Base-by-base conservation (phyloP, 2,113 vertebrate genomes). In the Hippocampus abdominalis region DNA sequence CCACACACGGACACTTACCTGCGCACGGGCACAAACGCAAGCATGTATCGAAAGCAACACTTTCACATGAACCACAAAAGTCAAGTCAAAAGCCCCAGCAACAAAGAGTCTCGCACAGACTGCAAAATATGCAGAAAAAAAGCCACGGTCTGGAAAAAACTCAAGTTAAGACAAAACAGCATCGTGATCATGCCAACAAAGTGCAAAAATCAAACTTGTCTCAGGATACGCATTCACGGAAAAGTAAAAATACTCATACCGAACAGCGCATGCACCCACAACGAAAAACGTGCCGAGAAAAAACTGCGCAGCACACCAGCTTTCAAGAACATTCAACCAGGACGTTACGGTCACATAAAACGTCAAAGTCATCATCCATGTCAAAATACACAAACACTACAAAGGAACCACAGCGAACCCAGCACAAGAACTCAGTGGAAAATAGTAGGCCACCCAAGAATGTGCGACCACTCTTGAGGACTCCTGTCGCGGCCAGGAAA, bases 331-430 rank as follows among this genome's bases (percentile, higher is more conserved):
- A 73, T 11, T 62, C 83, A 2, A 79, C 75, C 70, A 84, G 86
- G 56, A 79, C 56, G 0, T 70, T 84, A 0, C 83, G 83, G 36
- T 84, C 86, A 25, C 80, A 76, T 0, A 84, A 68, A 51, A 75
- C 51, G 5, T 69, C 61, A 2, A 73, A 53, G 0, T 39, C 29
- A 3, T 42, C 4, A 8, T 23, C n/a, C 8, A 53, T 63, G 39
- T 53, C 66, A 0, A 80, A 72, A 60, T 44, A 76, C 27, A 23
- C 64, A 0, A 39, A 70, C 20, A 65, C 15, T 27, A 44, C 36
- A 16, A 68, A 78, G 72, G 70, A 13, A n/a, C 29, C 69, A 57
- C 60, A 69, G 0, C 18, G 15, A 23, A 20, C 18, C 48, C 73
- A 46, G 32, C 65, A 56, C 63, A 66, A 66, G 44, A 71, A 71